Conservation (phyloP, 1,140 invertebrate genomes). For the Drosophila micromelanica region DNA sequence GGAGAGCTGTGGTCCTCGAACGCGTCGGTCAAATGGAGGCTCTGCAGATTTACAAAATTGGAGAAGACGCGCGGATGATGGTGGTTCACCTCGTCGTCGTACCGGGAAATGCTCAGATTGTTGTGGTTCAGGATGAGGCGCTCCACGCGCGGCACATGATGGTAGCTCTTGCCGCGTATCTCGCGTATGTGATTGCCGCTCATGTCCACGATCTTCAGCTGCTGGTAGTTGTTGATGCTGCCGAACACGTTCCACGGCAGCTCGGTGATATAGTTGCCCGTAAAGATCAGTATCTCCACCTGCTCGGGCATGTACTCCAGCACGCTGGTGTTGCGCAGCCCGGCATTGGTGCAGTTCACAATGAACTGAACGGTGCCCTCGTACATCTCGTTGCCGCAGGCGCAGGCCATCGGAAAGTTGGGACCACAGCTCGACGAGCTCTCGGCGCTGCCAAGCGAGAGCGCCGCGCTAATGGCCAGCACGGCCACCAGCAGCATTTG, state of each 20-base stretch:
- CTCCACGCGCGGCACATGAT: conserved; percentile 89
- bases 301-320: conserved; percentile 88
- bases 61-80: conserved; percentile 91
- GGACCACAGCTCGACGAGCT: conserved; percentile 84
- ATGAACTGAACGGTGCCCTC: conserved; percentile 86
- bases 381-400: conserved; percentile 86
- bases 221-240: conserved; percentile 86
- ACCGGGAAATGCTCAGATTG: conserved; percentile 87
- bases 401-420: conserved; percentile 85
- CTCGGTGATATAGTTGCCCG: conserved; percentile 88
- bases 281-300: conserved; percentile 90
- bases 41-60: conserved; percentile 90
- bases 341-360: conserved; percentile 90
- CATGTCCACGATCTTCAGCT: conserved; percentile 90
- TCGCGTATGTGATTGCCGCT: conserved; percentile 90
- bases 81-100: conserved; percentile 86
- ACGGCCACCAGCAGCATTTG: conserved; percentile 51
- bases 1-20: conserved; percentile 89
- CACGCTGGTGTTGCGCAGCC: conserved; percentile 86
- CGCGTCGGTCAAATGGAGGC: conserved; percentile 91
- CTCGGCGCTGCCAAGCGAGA: conserved; percentile 48
- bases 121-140: conserved; percentile 91
- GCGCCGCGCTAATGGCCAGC: conserved; percentile 40
- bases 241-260: conserved; percentile 91
- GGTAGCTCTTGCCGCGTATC: conserved; percentile 91